A percentile compares a stretch with the other conserved stretches of the same genome.
phyloP scores from a whole-genome alignment of 2,797 vertebrate genomes.

The Liparis tanakae region DNA sequence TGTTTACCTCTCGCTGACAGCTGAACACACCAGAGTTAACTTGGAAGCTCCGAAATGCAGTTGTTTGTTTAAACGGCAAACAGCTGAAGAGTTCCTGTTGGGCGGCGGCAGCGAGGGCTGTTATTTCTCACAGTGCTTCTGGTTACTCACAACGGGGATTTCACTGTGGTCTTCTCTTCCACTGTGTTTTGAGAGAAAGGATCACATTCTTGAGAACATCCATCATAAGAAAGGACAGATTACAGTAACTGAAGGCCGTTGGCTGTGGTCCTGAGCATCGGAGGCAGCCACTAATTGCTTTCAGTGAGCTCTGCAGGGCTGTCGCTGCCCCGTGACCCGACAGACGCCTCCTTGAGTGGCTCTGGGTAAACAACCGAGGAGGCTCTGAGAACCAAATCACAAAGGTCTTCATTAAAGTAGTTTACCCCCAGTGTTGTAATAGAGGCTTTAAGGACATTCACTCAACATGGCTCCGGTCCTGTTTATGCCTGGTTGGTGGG shows the following conservation, averaged over 20 bases:
- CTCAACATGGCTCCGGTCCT: not conserved
- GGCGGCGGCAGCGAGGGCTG: not conserved
- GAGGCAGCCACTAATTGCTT: conserved; percentile 5
- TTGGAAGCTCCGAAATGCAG: not conserved
- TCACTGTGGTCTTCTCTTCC: conserved; percentile 1
- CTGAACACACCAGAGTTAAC: not conserved
- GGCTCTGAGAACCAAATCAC: not conserved
- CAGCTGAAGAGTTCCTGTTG: conserved; percentile 7
- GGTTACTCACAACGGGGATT: not conserved
- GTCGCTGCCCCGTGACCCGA: conserved; percentile 5
- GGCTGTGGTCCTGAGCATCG: not conserved
- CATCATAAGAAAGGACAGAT: conserved; percentile 1
- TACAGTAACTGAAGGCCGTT: not conserved
- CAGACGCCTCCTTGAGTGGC: not conserved
- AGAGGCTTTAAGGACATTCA: not conserved
- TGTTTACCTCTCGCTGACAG: conserved; percentile 5
- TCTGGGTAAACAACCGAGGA: not conserved
- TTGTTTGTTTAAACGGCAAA: not conserved
- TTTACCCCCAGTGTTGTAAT: not conserved
- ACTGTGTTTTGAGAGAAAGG: not conserved
- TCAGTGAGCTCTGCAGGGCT: not conserved
- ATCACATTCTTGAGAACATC: conserved; percentile 8
- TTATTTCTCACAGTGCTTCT: conserved; percentile 10
- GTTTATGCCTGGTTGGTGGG: not conserved
- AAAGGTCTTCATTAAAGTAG: conserved; percentile 1